Evolutionary conservation across 2,888 invertebrate genomes (phyloP).

Genomic region (Chalcosyrphus nemorum): DNA sequence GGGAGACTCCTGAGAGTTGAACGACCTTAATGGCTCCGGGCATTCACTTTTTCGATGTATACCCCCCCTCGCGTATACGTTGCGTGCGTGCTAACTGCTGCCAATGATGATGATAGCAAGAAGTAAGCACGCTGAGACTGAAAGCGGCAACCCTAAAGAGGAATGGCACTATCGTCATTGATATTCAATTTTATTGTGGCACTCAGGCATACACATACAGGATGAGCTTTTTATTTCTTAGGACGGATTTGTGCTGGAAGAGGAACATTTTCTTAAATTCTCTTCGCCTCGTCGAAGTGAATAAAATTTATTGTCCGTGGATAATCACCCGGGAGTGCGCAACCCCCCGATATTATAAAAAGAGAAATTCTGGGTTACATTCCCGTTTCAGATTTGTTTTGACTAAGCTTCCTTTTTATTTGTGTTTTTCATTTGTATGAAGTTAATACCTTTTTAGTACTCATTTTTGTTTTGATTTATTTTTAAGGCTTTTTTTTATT

Average conservation of each 20-base stretch:
- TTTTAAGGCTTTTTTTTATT: neutral
- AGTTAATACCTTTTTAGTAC: slow-evolving; percentile 16
- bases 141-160: slow-evolving; percentile 18
- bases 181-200: slow-evolving; percentile 64
- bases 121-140: slow-evolving; percentile 11
- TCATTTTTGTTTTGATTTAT: neutral
- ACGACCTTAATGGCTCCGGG: slow-evolving; percentile 59
- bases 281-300: slow-evolving; percentile 1
- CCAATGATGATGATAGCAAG: slow-evolving; percentile 11
- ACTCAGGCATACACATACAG: slow-evolving; percentile 1
- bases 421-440: neutral
- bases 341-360: neutral
- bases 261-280: neutral
- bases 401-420: neutral
- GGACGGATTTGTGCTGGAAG: neutral
- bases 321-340: slow-evolving; percentile 37
- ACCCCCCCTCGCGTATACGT: neutral
- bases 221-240: slow-evolving; percentile 46
- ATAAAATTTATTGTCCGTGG: slow-evolving; percentile 63
- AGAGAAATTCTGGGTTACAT: neutral
- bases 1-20: slow-evolving; percentile 40
- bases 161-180: slow-evolving; percentile 50
- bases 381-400: neutral
- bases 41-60: slow-evolving; percentile 50
- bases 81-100: slow-evolving; percentile 51